phyloP scores from a whole-genome alignment of 1,140 invertebrate species.

The Aphis gossypii region DNA sequence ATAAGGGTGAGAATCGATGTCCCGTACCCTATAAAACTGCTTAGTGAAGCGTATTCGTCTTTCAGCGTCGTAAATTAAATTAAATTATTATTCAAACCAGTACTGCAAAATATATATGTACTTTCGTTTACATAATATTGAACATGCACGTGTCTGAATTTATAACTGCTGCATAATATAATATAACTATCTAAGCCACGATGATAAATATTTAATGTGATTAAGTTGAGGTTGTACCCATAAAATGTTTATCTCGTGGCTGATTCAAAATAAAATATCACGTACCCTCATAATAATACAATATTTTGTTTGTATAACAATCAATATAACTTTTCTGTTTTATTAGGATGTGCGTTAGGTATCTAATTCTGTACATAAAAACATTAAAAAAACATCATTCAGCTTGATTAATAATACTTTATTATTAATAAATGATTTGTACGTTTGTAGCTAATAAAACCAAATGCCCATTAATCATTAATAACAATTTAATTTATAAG shows the following conservation, averaged over 20 bases:
- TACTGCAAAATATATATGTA: not conserved
- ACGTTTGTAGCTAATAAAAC: not conserved
- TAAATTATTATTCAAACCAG: constrained; percentile 3
- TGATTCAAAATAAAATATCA: constrained; percentile 6
- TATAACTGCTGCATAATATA: not conserved
- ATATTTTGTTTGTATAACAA: not conserved
- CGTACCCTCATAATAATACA: constrained; percentile 1
- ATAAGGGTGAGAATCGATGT: constrained; percentile 10
- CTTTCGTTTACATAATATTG: not conserved
- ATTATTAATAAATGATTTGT: not conserved
- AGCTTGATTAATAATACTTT: not conserved
- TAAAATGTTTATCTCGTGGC: not conserved
- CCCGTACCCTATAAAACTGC: not conserved
- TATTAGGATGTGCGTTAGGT: not conserved
- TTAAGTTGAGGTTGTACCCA: not conserved
- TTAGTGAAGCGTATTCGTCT: constrained; percentile 36
- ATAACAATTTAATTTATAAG: not conserved
- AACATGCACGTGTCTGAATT: constrained; percentile 22
- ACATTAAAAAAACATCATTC: not conserved
- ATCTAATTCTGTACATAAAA: not conserved
- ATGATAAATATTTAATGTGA: constrained; percentile 41
- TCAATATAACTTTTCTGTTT: not conserved
- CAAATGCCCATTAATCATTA: not conserved
- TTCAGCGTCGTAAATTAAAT: constrained; percentile 14
- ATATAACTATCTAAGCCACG: not conserved